Evolutionary conservation across 2,113 vertebrate genomes (phyloP), one percentile per base, ranked within the genome.

Genomic region (Amblyopsis rosae): DNA sequence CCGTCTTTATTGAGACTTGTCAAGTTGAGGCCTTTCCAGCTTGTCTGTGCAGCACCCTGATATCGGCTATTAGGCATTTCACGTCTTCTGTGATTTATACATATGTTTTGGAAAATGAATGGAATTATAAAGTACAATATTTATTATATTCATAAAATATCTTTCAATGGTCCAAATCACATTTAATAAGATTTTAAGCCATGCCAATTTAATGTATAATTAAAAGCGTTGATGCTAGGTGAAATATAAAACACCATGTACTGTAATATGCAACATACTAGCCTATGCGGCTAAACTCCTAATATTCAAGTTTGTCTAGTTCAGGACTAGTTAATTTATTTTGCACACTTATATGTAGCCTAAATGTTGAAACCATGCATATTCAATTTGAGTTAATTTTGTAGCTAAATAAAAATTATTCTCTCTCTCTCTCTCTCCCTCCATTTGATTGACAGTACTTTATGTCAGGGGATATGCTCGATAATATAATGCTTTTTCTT

Each of bases 101-200:
- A 87, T 85, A 82, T 79, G 86, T 89, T 92, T 41, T 82, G 72
- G 82, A 88, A 93, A 93, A 93, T 92, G 84, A 90, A 93, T 53
- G 11, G 91, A 92, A 92, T 92, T 94, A 93, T 81, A 88, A 88
- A 82, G 87, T 83, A 63, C 79, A 67, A 91, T 79, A 92, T 90
- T 86, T 88, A 90, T 90, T 91, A 85, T 88, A 86, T 89, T 89
- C 80, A 86, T 90, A 92, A 92, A 90, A 91, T 91, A 89, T 91
- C 90, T 90, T 89, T 93, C 91, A 91, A 91, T 85, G 85, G 83
- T 88, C 84, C 88, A 91, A 89, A 91, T 90, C 84, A 90, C 91
- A 87, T 92, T 92, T 92, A 92, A 93, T 93, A 88, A 90, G 85
- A 89, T 91, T 88, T 87, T 92, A 91, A 94, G 89, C 90, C 81